A percentile compares a stretch with the other conserved stretches of the same genome.
These are phyloP conservation scores for Pyxicephalus adspersus DNA, from an alignment of 2,113 vertebrate species.

Conservation along the genomic window DNA sequence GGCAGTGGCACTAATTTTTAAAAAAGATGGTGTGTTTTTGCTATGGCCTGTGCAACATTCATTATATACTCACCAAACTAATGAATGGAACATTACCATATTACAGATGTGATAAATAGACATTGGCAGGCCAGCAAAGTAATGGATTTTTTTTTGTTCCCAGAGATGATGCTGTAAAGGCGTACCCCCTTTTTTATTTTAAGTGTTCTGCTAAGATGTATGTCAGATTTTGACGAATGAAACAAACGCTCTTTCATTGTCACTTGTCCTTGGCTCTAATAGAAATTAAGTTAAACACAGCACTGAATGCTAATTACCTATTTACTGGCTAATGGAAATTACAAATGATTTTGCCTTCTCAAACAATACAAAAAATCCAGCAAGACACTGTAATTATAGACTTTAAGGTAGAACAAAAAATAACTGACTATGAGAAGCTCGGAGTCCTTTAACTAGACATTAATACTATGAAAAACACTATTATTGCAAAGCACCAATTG, in stretches of 20 bases:
- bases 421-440: constrained; percentile 74
- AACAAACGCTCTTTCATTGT: constrained; percentile 70
- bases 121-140: constrained; percentile 67
- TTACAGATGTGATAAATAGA: constrained; percentile 67
- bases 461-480: constrained; percentile 74
- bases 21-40: constrained; percentile 10
- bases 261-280: constrained; percentile 75
- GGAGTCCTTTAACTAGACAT: constrained; percentile 76
- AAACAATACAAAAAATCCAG: constrained; percentile 70
- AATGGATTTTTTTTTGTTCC: constrained; percentile 72
- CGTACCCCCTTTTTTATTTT: constrained; percentile 70
- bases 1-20: background rate
- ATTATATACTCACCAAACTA: constrained; percentile 54
- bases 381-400: constrained; percentile 75
- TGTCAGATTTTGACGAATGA: constrained; percentile 79
- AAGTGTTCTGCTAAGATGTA: constrained; percentile 70
- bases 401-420: constrained; percentile 66
- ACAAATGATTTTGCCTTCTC: constrained; percentile 78
- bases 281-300: constrained; percentile 80
- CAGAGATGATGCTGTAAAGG: constrained; percentile 69
- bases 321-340: constrained; percentile 83
- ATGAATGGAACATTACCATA: constrained; percentile 63
- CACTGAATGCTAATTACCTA: constrained; percentile 79
- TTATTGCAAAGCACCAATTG: constrained; percentile 70
- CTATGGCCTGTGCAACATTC: constrained; percentile 53